Evolutionary conservation across 1,140 invertebrate species (phyloP), one percentile per base, ranked within the genome.

Genomic region (Pentalonia nigronervosa): DNA sequence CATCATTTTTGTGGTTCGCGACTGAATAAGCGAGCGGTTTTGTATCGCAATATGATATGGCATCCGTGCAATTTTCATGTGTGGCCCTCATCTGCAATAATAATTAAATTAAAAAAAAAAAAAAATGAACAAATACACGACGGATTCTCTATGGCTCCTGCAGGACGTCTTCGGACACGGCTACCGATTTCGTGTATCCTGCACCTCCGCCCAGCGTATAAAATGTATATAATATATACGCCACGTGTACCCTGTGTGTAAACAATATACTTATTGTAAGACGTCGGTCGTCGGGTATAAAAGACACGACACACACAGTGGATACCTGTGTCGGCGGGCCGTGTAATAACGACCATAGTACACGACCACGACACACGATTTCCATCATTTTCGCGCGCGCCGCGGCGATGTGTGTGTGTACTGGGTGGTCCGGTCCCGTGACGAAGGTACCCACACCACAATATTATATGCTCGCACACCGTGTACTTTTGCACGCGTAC

Each of bases 351-450:
- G 76, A 83, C 76, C 17, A 23, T 67, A 30, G 20, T 36, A 90
- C 50, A 90, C 50, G 14, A 76, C n/a, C 89, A 36, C 50, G 89
- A 30, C 89, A 41, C 23, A 90, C 53, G 89, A 84, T 45, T 41
- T 25, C 34, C 34, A 84, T 25, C 36, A 45, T 9, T 41, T 21
- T 25, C 36, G 23, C 41, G 11, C 84, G 45, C 45, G 60, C 60
- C n/a, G 0, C 60, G 30, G n/a, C 60, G 60, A 76, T 67, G 30
- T 41, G 56, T 41, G 41, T 41, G 41, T 76, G 25, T 11, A 8
- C 56, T 56, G 88, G 90, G 50, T 91, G 50, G 90, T 45, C 53
- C 41, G 56, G 41, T 48, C 41, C 60, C 30, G 90, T 47, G 36
- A 67, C 45, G 50, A 21, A 34, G 25, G 53, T 41, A 76, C 17